phyloP scores from a whole-genome alignment of 2,797 vertebrate species.

The Darevskia nairensis region DNA sequence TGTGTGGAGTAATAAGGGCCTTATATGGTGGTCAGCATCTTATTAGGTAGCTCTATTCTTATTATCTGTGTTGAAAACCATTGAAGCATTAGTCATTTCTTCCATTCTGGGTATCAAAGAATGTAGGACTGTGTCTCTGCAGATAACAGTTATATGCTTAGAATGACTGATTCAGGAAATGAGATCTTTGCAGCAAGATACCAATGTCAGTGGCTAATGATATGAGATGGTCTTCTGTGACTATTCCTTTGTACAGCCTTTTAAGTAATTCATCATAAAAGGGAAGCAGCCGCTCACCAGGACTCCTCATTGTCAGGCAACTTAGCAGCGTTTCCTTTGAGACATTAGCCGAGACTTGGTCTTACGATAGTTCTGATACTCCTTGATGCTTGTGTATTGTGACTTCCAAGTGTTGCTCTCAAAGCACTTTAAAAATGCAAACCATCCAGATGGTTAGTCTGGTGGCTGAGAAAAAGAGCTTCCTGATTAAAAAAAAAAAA shows the following conservation, averaged over 20 bases:
- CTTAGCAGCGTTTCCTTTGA: conserved; percentile 19
- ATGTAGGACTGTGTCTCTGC: conserved; percentile 15
- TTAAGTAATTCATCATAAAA: conserved; percentile 15
- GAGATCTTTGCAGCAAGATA: accelerated
- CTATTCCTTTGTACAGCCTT: conserved; percentile 2
- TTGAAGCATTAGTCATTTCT: conserved; percentile 10
- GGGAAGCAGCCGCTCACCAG: neutral
- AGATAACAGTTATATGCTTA: conserved; percentile 10
- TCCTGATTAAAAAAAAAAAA: conserved; percentile 20
- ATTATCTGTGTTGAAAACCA: conserved; percentile 10
- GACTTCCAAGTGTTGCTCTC: conserved; percentile 29
- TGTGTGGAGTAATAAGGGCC: conserved; percentile 13
- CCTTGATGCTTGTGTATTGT: conserved; percentile 21
- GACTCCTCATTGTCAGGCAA: neutral
- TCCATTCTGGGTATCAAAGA: neutral
- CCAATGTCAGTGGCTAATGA: neutral
- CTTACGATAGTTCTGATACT: neutral
- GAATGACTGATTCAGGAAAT: neutral
- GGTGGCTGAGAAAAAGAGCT: neutral
- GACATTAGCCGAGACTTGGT: neutral
- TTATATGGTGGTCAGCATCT: neutral
- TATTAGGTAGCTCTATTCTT: neutral
- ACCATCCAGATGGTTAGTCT: conserved; percentile 17
- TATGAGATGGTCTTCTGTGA: conserved; percentile 24
- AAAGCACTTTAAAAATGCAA: conserved; percentile 43